Conservation (phyloP, 2,797 vertebrate genomes). For the Simalia tracyae region DNA sequence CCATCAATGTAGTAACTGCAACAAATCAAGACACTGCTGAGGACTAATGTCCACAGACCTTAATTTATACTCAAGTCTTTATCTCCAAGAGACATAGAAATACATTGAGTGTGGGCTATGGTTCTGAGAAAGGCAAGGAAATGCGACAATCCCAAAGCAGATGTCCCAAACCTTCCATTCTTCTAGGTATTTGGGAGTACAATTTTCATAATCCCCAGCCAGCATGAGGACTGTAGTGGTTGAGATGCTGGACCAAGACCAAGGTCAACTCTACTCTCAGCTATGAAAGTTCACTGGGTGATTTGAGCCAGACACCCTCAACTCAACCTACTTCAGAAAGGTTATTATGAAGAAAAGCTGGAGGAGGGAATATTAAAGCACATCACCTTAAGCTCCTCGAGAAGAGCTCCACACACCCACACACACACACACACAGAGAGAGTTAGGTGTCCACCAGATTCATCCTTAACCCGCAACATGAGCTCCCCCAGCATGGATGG, state of each 20-base stretch:
- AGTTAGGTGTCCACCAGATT: no score
- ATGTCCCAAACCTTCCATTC: neutral
- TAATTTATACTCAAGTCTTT: neutral
- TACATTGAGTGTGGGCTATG: neutral
- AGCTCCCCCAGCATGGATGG: no score
- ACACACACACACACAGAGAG: no score
- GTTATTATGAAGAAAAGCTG: no score
- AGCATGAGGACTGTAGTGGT: neutral
- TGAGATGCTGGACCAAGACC: neutral
- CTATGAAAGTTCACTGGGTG: neutral
- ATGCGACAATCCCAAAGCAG: neutral
- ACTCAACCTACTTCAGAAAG: neutral
- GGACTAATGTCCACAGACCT: neutral
- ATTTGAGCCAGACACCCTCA: neutral
- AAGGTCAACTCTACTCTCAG: neutral
- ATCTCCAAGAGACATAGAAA: neutral
- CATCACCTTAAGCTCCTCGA: no score
- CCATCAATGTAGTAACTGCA: slow-evolving; percentile 93
- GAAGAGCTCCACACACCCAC: no score
- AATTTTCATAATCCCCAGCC: neutral
- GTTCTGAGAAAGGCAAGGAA: neutral
- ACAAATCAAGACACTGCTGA: slow-evolving; percentile 34
- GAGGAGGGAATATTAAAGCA: no score
- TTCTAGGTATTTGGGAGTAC: neutral
- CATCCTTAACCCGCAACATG: no score